phyloP scores from a whole-genome alignment of 2,797 vertebrate species.

The Eptatretus atami region DNA sequence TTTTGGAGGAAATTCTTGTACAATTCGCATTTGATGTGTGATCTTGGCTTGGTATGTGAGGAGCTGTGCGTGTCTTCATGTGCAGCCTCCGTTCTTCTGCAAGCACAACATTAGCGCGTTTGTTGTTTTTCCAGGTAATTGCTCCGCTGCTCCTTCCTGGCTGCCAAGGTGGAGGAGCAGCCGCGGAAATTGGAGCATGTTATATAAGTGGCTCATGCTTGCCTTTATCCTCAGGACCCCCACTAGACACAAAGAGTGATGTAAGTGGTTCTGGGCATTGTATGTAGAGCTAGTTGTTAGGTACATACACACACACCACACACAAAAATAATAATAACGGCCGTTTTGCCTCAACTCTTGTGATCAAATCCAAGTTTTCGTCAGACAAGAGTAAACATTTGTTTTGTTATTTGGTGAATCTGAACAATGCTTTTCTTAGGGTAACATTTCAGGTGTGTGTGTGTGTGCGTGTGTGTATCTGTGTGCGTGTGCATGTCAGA shows the following conservation, averaged over 20 bases:
- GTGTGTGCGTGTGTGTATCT: background rate
- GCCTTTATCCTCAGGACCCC: slow-evolving; percentile 71
- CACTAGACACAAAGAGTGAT: slow-evolving; percentile 84
- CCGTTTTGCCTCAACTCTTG: background rate
- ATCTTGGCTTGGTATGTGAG: too few species aligned
- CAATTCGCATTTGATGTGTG: too few species aligned
- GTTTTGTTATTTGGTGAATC: too few species aligned
- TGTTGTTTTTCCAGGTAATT: slow-evolving; percentile 28
- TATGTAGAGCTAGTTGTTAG: too few species aligned
- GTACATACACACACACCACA: too few species aligned
- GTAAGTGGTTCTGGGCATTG: slow-evolving; percentile 25
- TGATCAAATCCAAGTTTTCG: background rate
- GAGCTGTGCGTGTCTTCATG: too few species aligned
- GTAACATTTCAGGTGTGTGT: too few species aligned
- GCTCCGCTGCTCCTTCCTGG: slow-evolving; percentile 82
- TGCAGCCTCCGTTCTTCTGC: too few species aligned
- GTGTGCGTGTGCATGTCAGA: slow-evolving; percentile 22
- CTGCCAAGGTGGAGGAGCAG: slow-evolving; percentile 97
- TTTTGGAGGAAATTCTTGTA: too few species aligned
- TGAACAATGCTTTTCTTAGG: too few species aligned
- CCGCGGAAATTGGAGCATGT: slow-evolving; percentile 97
- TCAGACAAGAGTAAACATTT: background rate
- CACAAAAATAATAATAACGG: too few species aligned
- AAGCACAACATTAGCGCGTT: too few species aligned
- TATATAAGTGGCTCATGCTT: slow-evolving; percentile 95